phyloP scores from a whole-genome alignment of 2,113 vertebrate species.

The Hippoglossus stenolepis region DNA sequence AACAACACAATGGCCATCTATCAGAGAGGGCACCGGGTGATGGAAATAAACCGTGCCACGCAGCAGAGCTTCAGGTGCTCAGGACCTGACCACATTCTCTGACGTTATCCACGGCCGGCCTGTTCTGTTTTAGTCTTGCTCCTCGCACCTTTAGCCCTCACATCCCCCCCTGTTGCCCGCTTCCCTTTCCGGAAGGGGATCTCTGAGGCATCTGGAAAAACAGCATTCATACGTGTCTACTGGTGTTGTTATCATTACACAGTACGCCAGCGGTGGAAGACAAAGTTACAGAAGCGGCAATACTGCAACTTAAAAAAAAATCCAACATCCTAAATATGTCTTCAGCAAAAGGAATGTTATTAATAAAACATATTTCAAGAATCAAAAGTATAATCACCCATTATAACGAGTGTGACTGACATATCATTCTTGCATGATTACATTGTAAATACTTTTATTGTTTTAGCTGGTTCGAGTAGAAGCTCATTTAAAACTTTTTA shows the following conservation, averaged over 20 bases:
- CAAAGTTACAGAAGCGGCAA: constrained; percentile 10
- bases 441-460: background rate
- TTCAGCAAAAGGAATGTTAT: background rate
- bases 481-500: no score
- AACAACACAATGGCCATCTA: constrained; percentile 71
- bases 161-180: constrained; percentile 70
- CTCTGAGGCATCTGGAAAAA: constrained; percentile 73
- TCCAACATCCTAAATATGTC: background rate
- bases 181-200: constrained; percentile 79
- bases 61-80: constrained; percentile 65
- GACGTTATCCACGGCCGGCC: constrained; percentile 22
- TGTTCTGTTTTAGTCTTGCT: constrained; percentile 39
- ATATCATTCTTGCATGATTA: no score
- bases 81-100: no score
- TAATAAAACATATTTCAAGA: background rate
- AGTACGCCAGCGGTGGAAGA: constrained; percentile 5
- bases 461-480: no score
- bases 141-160: constrained; percentile 39
- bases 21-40: constrained; percentile 63
- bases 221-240: constrained; percentile 64
- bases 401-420: no score
- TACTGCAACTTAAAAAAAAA: constrained; percentile 17
- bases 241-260: constrained; percentile 54
- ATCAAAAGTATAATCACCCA: background rate
- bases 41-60: constrained; percentile 56